Evolutionary conservation across 2,888 invertebrate genomes (phyloP), one percentile per base, ranked within the genome.

Genomic region (Conus canariensis): DNA sequence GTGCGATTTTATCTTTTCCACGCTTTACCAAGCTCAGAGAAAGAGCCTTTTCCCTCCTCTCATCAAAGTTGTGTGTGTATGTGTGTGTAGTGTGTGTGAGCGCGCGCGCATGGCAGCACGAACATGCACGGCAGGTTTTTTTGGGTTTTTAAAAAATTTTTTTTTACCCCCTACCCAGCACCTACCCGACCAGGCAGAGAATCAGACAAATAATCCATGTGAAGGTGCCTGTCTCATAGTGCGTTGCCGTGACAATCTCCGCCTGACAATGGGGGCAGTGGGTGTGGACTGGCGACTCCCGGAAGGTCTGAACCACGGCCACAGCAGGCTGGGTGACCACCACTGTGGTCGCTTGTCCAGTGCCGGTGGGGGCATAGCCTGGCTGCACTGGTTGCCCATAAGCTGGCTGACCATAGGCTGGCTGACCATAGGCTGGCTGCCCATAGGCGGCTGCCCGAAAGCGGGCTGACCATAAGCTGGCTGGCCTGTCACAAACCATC

Each of bases 111-210:
- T 4, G 45, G 2, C 45, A 45, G 45, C 45, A 45, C 45, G 45
- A 45, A 45, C 45, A 45, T 4, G 45, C 45, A 45, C 4, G 4
- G 45, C 45, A 45, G 45, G 45, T n/a, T n/a, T n/a, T n/a, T n/a
- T n/a, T n/a, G n/a, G n/a, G n/a, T n/a, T n/a, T n/a, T n/a, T n/a
- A n/a, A n/a, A n/a, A n/a, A n/a, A n/a, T n/a, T n/a, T n/a, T n/a
- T n/a, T n/a, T n/a, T n/a, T n/a, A n/a, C n/a, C 45, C 45, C 45
- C 45, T 45, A 45, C 45, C 45, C n/a, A 22, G 93, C 2, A 70
- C 95, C 90, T 93, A 96, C 96, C 95, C 96, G 90, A 96, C 92
- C n/a, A 95, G 90, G 90, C 95, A 95, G 70, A 95, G 93, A 45
- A 95, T 93, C 58, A 93, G 92, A 90, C 95, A 95, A 74, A 95